A percentile compares a stretch with the other conserved stretches of the same genome.
phyloP scores from a whole-genome alignment of 2,113 vertebrate species.

The Delphinapterus leucas region DNA sequence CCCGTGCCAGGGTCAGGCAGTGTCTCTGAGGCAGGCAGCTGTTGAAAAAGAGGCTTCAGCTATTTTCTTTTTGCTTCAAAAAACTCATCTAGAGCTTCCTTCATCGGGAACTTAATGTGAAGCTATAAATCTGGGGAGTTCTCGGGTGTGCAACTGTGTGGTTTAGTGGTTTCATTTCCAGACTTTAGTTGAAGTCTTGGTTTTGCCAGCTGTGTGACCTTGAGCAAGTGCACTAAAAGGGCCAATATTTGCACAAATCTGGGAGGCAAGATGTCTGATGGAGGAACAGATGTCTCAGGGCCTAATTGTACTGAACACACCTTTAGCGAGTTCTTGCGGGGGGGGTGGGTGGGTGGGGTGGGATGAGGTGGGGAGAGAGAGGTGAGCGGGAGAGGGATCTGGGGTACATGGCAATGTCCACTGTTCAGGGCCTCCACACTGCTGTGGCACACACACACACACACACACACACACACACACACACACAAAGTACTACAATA shows the following conservation, averaged over 20 bases:
- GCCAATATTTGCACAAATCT: fast-evolving
- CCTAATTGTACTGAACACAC: background rate
- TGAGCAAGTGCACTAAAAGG: background rate
- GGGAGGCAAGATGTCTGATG: background rate
- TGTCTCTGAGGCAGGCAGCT: background rate
- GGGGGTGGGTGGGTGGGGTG: too few relatives aligned
- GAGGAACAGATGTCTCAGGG: background rate
- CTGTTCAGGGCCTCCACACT: background rate
- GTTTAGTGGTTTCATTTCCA: background rate
- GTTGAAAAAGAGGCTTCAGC: background rate
- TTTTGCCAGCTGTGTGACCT: background rate
- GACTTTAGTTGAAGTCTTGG: background rate
- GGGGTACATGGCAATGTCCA: background rate
- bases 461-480: background rate
- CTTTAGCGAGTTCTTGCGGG: background rate
- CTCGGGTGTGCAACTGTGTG: background rate
- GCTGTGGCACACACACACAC: background rate
- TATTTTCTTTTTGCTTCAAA: background rate
- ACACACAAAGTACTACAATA: background rate
- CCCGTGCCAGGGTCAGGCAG: background rate
- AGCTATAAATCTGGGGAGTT: background rate
- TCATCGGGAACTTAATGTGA: background rate
- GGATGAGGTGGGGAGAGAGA: background rate
- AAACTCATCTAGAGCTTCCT: background rate
- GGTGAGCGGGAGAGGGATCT: background rate